phyloP scores from a whole-genome alignment of 37 sponge, comb jelly and placozoan genomes.

The Ianthella basta region DNA sequence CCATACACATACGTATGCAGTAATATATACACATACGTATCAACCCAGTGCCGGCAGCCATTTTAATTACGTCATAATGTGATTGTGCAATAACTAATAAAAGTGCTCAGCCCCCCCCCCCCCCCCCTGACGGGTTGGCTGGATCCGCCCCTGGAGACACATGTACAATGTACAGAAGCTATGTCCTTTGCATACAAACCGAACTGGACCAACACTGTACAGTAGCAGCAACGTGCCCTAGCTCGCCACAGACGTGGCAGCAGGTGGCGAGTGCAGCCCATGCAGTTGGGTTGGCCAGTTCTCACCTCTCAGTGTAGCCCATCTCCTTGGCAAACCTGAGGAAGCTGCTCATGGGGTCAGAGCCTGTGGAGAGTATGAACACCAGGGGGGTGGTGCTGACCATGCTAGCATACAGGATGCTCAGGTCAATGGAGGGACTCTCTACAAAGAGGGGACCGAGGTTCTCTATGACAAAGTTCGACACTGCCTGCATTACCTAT shows the following conservation, averaged over 20 bases:
- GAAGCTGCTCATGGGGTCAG: slow-evolving; percentile 97
- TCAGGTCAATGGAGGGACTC: slow-evolving; percentile 86
- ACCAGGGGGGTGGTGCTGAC: slow-evolving; percentile 89
- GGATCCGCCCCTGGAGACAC: no score
- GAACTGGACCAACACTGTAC: no score
- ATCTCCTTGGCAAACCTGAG: slow-evolving; percentile 95
- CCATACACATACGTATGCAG: background rate
- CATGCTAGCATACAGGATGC: slow-evolving; percentile 87
- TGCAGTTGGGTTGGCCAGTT: background rate
- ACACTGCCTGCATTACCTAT: slow-evolving; percentile 77
- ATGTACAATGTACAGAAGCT: no score
- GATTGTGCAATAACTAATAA: no score
- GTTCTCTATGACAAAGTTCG: slow-evolving; percentile 91
- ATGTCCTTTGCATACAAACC: no score
- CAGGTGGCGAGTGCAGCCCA: no score
- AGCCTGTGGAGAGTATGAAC: slow-evolving; percentile 97
- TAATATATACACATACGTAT: background rate
- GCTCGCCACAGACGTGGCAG: no score
- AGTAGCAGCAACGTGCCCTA: no score
- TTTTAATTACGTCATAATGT: no score
- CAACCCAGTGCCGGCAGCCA: no score
- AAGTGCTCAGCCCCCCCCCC: no score
- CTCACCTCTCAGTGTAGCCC: slow-evolving; percentile 86
- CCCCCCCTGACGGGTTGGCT: no score
- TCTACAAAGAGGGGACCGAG: slow-evolving; percentile 94